Evolutionary conservation across 2,113 vertebrate genomes (phyloP), one percentile per base, ranked within the genome.

Genomic region (Semicossyphus pulcher): DNA sequence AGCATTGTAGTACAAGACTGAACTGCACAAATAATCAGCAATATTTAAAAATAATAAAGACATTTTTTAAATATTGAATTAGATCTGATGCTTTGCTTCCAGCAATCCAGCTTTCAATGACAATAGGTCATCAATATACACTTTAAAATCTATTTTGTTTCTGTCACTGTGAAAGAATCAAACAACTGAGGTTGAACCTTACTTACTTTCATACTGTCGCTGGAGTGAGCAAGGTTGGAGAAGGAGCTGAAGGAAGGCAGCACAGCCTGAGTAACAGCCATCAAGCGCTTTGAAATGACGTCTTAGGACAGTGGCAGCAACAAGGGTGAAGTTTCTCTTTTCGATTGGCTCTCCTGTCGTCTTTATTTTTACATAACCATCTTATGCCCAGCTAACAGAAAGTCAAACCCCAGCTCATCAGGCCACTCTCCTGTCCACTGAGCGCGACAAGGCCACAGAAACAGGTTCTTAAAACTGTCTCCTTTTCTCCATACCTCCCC

Each of bases 211-310:
- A 92, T 93, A 44, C 75, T 78, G 78, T 91, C 88, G 6, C 47
- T 47, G 39, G 85, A 34, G 74, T 61, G 66, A 71, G 73, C n/a
- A 64, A 91, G 59, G 84, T 80, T 91, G 62, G 92, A 87, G 76
- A 94, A 94, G 39, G 91, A 93, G 80, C 91, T 93, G 86, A 94
- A 92, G 14, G 93, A 92, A 1, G 94, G 94, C 21, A 94, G 89
- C 59, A 49, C 86, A 8, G 89, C 90, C 80, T 93, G 86, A 31
- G 91, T 90, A 62, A 91, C 73, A 80, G 94, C 93, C 94, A 94
- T 94, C 67, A 72, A 81, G 73, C 54, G 31, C 63, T 47, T 31
- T 47, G 57, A 61, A n/a, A 14, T 14, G n/a, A n/a, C n/a, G n/a
- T n/a, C n/a, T n/a, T n/a, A n/a, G n/a, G 39, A 80, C 68, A 39